These are phyloP conservation scores for Cecidostiba fungosa DNA, from an alignment of 2,888 invertebrate species.

Conservation along the genomic window DNA sequence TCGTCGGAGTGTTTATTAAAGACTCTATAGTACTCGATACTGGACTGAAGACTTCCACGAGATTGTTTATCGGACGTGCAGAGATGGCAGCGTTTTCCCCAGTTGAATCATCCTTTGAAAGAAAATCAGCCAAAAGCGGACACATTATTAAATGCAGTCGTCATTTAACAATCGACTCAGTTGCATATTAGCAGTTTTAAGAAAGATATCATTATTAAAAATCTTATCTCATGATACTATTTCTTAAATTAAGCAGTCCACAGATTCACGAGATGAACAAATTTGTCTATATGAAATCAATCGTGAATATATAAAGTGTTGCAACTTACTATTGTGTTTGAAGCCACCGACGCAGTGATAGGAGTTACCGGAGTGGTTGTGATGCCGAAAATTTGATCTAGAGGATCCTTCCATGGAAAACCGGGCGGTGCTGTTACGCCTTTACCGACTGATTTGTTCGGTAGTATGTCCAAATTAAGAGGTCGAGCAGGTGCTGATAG, in stretches of 20 bases:
- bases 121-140: neutral
- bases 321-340: slow-evolving; percentile 74
- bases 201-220: too few species aligned
- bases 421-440: slow-evolving; percentile 74
- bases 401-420: slow-evolving; percentile 77
- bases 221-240: too few species aligned
- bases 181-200: too few species aligned
- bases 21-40: slow-evolving; percentile 68
- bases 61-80: slow-evolving; percentile 71
- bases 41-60: slow-evolving; percentile 74
- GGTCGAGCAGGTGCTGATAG: slow-evolving; percentile 64
- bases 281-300: too few species aligned
- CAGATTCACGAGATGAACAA: too few species aligned
- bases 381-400: slow-evolving; percentile 78
- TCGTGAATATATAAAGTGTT: neutral
- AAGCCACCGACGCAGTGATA: slow-evolving; percentile 75
- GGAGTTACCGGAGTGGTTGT: slow-evolving; percentile 73
- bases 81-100: slow-evolving; percentile 67
- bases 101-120: slow-evolving; percentile 71
- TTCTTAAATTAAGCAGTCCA: too few species aligned
- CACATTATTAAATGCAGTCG: too few species aligned
- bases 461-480: slow-evolving; percentile 72
- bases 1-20: slow-evolving; percentile 67
- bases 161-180: too few species aligned
- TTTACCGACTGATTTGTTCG: slow-evolving; percentile 67